Conservation (phyloP, 30 jellyfish, hydroid and myxozoan species). For the Catostylus mosaicus region DNA sequence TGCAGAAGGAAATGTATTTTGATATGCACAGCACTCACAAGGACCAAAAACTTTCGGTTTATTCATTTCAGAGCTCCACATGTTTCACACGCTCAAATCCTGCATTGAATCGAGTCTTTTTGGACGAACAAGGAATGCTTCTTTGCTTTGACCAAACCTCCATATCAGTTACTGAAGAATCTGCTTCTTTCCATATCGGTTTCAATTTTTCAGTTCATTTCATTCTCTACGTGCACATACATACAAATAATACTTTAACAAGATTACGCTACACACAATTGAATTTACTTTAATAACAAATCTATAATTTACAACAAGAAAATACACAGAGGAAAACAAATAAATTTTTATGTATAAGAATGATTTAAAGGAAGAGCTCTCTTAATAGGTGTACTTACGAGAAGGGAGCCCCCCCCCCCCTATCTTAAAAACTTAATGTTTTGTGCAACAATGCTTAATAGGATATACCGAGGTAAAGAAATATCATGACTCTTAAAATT, state of each 20-base stretch:
- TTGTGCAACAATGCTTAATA: neutral
- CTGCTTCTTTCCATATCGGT: neutral
- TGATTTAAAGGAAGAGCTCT: neutral
- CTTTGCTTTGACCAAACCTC: too few species aligned
- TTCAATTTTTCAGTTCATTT: neutral
- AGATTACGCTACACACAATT: neutral
- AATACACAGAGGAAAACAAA: neutral
- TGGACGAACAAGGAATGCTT: too few species aligned
- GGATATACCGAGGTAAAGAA: neutral
- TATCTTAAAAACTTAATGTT: neutral
- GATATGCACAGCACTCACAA: too few species aligned
- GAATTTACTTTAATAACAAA: neutral
- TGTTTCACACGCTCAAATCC: too few species aligned
- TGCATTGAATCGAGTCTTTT: too few species aligned
- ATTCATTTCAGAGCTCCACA: too few species aligned
- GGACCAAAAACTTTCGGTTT: too few species aligned
- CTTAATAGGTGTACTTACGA: neutral
- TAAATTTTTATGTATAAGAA: neutral
- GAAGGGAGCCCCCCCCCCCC: neutral
- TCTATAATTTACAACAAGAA: neutral
- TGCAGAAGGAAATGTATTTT: too few species aligned
- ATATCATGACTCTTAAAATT: neutral
- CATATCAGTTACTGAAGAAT: too few species aligned
- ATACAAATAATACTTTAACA: neutral
- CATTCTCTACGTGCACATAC: neutral